Percentiles rank a stretch among this genome's conserved stretches.
Conservation (phyloP, 92 coral and sea anemone genomes). For the Phymanthus crucifer region DNA sequence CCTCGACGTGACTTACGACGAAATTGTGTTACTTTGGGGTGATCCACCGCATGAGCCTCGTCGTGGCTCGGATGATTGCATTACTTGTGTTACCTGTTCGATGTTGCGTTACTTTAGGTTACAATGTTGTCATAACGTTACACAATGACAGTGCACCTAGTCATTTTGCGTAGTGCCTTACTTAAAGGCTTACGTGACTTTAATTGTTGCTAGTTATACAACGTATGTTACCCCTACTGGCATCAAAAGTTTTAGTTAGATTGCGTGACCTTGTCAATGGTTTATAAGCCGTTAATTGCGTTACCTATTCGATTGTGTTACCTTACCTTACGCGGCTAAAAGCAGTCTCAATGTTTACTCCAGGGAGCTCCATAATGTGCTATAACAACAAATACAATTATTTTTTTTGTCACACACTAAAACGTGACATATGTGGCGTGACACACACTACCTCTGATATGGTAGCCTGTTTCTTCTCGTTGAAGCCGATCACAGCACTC, state of each 20-base stretch:
- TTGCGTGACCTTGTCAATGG: neutral
- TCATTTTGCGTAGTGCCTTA: slow-evolving; percentile 2
- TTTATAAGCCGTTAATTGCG: neutral
- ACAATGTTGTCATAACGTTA: neutral
- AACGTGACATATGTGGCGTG: too few species aligned
- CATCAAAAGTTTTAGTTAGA: too few species aligned
- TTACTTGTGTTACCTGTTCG: neutral
- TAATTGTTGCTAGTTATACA: too few species aligned
- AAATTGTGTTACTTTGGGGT: neutral
- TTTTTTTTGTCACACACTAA: neutral
- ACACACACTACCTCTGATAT: slow-evolving; percentile 50
- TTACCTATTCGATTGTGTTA: neutral
- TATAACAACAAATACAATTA: neutral
- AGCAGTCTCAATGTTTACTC: slow-evolving; percentile 72
- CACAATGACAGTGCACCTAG: neutral
- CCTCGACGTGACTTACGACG: neutral
- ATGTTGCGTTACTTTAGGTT: neutral
- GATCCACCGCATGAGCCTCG: too few species aligned
- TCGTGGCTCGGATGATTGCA: too few species aligned
- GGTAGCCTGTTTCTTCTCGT: slow-evolving; percentile 26
- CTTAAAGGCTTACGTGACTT: too few species aligned
- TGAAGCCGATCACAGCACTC: slow-evolving; percentile 59
- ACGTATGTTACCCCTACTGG: too few species aligned
- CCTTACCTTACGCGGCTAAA: slow-evolving; percentile 76
- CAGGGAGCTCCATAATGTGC: slow-evolving; percentile 51